Base-by-base conservation (phyloP, 2,113 vertebrate genomes). In the Artemisiospiza belli region DNA sequence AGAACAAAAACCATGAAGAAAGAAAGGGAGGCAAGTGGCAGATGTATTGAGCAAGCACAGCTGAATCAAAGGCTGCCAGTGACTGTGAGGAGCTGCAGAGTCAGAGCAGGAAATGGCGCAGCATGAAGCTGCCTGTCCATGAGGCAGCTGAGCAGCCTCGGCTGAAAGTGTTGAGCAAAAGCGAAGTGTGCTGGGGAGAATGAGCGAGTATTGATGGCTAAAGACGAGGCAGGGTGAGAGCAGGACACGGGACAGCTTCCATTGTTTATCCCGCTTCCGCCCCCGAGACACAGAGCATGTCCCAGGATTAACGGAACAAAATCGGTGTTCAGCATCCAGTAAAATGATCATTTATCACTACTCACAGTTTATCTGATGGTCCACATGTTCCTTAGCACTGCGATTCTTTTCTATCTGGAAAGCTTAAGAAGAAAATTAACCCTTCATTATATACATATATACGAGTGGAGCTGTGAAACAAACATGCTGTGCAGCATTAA, bases 341-440 rank as follows among this genome's bases (percentile, higher is more conserved):
- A 92, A 96, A 93, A 74, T 10, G 10, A 18, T 73, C 67, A 85
- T 87, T 59, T 31, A 89, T 68, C 75, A 57, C 43, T 95, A 98
- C 98, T 98, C 91, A 98, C 98, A 87, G 33, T 98, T 95, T 94
- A 98, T 98, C 92, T 97, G 97, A 73, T 97, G 96, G 46, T 93
- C 93, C 68, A 70, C 84, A 7, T 95, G 90, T 87, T 98, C 96
- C 92, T 98, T 98, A 66, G 92, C 77, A 33, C 59, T 92, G 83
- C 58, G 77, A 69, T 90, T 90, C 95, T 98, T 97, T 35, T 98
- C 92, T 82, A 97, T 75, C 97, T 98, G 97, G 67, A 98, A 98
- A 94, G 97, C 98, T 90, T 98, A 92, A 96, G 87, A 95, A 64
- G 59, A 72, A 97, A 96, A 96, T 35, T 88, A 86, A 86, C 3